Percentiles rank a stretch among this genome's conserved stretches.
Conservation (phyloP, 2,888 invertebrate species). For the Scaptomyza parva region DNA sequence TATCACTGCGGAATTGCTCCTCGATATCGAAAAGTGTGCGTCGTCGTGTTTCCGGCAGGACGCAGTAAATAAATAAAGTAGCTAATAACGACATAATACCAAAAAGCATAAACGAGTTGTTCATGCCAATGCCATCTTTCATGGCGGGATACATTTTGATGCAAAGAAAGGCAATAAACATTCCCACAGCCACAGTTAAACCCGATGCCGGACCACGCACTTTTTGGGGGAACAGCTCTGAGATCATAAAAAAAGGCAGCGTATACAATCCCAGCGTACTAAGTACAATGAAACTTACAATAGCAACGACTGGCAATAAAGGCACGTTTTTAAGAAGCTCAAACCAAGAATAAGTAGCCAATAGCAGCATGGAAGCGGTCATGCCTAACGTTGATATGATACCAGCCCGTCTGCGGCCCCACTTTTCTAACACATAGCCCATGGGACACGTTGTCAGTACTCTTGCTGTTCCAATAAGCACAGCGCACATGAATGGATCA, state of each 20-base stretch:
- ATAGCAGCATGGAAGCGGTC: slow-evolving; percentile 86
- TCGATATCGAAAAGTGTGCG: slow-evolving; percentile 89
- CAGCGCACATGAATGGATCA: slow-evolving; percentile 88
- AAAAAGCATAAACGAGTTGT: slow-evolving; percentile 88
- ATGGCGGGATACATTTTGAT: slow-evolving; percentile 89
- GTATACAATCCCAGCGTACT: slow-evolving; percentile 86
- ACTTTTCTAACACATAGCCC: slow-evolving; percentile 87
- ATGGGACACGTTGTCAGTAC: slow-evolving; percentile 88
- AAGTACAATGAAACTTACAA: slow-evolving; percentile 84
- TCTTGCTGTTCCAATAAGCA: slow-evolving; percentile 88
- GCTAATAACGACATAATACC: slow-evolving; percentile 87
- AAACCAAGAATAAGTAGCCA: slow-evolving; percentile 86
- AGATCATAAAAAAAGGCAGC: slow-evolving; percentile 91
- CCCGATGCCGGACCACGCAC: slow-evolving; percentile 89
- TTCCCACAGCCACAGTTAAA: slow-evolving; percentile 88
- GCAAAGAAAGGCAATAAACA: slow-evolving; percentile 88
- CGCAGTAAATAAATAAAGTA: slow-evolving; percentile 86
- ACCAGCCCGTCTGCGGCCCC: slow-evolving; percentile 88
- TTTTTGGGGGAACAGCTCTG: slow-evolving; percentile 89
- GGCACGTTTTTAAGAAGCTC: slow-evolving; percentile 64
- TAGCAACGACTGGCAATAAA: slow-evolving; percentile 77
- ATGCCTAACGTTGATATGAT: slow-evolving; percentile 88
- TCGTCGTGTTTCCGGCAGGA: slow-evolving; percentile 89
- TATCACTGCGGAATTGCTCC: slow-evolving; percentile 83
- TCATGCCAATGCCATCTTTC: slow-evolving; percentile 86